A percentile compares a stretch with the other conserved stretches of the same genome.
Conservation (phyloP, 1,140 invertebrate species). For the Antheraea pernyi region DNA sequence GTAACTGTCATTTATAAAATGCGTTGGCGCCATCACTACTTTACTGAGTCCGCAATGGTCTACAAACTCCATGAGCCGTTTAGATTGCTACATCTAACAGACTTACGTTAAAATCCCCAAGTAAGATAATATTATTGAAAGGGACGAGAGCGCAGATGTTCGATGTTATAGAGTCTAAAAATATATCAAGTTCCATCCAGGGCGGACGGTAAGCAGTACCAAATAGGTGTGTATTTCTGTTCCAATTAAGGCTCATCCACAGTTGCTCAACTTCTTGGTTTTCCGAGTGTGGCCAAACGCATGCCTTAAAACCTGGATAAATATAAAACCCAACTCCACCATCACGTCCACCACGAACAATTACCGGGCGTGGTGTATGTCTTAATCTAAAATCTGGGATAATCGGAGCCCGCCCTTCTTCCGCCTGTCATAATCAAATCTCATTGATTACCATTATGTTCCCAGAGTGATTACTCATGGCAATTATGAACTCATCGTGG, state of each 20-base stretch:
- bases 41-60: background rate
- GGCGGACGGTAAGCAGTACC: constrained; percentile 38
- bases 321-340: constrained; percentile 18
- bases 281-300: constrained; percentile 5
- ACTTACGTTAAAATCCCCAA: constrained; percentile 38
- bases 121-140: constrained; percentile 9
- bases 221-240: constrained; percentile 15
- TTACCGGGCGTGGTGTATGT: constrained; percentile 5
- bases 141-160: constrained; percentile 12
- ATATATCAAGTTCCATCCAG: constrained; percentile 10
- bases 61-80: constrained; percentile 9
- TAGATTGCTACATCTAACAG: constrained; percentile 1
- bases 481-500: constrained; percentile 15
- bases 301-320: background rate
- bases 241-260: constrained; percentile 28
- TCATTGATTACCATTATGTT: constrained; percentile 22
- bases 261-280: constrained; percentile 25
- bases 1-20: constrained; percentile 13
- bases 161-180: constrained; percentile 25
- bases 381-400: constrained; percentile 13
- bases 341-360: constrained; percentile 12
- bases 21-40: constrained; percentile 13
- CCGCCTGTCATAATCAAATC: constrained; percentile 11
- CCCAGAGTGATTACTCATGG: constrained; percentile 11
- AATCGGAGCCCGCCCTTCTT: background rate